Conservation (phyloP, 2,888 invertebrate species). For the Plagodis dolabraria region DNA sequence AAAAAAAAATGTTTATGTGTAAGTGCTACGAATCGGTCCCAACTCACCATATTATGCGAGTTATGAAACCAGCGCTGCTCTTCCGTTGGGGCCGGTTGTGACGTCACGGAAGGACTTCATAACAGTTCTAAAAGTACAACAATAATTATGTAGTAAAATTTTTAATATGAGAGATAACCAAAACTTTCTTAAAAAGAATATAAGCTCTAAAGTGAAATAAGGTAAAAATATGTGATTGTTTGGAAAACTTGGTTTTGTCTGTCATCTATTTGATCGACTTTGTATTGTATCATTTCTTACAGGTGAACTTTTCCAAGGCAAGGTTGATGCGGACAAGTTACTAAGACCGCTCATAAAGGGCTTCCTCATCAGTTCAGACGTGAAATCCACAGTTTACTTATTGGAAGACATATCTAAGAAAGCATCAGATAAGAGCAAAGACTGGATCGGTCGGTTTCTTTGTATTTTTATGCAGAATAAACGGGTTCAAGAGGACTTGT, state of each 20-base stretch:
- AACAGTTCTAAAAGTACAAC: too few relatives aligned
- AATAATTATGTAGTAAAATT: too few relatives aligned
- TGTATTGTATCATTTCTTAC: conserved; percentile 18
- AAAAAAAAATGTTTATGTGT: too few relatives aligned
- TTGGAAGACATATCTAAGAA: conserved; percentile 75
- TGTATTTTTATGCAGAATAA: conserved; percentile 74
- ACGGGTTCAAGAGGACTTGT: conserved; percentile 66
- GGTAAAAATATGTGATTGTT: background rate
- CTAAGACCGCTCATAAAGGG: conserved; percentile 74
- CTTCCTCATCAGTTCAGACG: conserved; percentile 75
- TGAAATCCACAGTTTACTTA: conserved; percentile 72
- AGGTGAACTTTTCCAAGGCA: conserved; percentile 79
- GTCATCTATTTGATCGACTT: background rate
- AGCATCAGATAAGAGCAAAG: conserved; percentile 71
- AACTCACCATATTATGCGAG: too few relatives aligned
- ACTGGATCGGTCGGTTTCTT: conserved; percentile 85
- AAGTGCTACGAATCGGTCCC: too few relatives aligned
- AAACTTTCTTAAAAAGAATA: too few relatives aligned
- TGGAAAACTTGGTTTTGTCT: background rate
- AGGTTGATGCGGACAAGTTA: conserved; percentile 78
- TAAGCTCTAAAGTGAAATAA: background rate
- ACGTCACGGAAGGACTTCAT: too few relatives aligned
- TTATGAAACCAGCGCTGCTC: too few relatives aligned
- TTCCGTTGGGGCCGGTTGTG: too few relatives aligned
- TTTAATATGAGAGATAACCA: too few relatives aligned